A percentile compares a stretch with the other conserved stretches of the same genome.
Conservation (phyloP, 2,888 invertebrate genomes). For the Microplitis manilae region DNA sequence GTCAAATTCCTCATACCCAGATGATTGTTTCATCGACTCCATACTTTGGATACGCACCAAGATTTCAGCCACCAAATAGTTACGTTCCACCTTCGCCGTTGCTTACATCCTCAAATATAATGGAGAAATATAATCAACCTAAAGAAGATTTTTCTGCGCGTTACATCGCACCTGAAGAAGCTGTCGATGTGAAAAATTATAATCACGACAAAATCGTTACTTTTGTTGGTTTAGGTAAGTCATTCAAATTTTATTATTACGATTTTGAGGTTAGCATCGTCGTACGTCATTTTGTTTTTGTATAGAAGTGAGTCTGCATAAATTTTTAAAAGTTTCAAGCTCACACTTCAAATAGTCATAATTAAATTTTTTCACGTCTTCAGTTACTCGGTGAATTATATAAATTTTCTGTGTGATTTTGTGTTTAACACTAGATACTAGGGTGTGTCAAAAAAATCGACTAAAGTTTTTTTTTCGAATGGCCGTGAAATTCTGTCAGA, state of each 20-base stretch:
- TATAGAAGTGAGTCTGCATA: no score
- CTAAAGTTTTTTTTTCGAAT: no score
- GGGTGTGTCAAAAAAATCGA: no score
- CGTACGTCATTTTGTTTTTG: no score
- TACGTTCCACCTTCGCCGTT: slow-evolving; percentile 47
- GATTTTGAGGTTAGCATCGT: no score
- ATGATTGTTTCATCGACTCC: slow-evolving; percentile 60
- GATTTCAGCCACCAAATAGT: slow-evolving; percentile 56
- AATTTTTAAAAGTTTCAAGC: no score
- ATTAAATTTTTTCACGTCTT: no score
- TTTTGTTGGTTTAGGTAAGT: slow-evolving; percentile 78
- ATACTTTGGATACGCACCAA: slow-evolving; percentile 59
- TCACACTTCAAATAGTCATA: no score
- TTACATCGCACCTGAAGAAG: slow-evolving; percentile 70
- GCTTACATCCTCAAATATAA: slow-evolving; percentile 57
- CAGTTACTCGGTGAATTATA: no score
- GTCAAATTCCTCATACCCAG: slow-evolving; percentile 50
- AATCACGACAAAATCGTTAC: slow-evolving; percentile 78
- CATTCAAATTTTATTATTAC: slow-evolving; percentile 4
- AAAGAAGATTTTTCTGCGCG: slow-evolving; percentile 72
- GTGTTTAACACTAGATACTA: no score
- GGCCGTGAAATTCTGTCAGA: no score
- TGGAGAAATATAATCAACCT: slow-evolving; percentile 63
- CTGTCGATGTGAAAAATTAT: slow-evolving; percentile 70
- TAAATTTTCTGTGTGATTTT: no score